A percentile compares a stretch with the other conserved stretches of the same genome.
These are phyloP conservation scores for Coryphaenoides rupestris DNA, from an alignment of 2,113 vertebrate genomes.

Conservation along the genomic window DNA sequence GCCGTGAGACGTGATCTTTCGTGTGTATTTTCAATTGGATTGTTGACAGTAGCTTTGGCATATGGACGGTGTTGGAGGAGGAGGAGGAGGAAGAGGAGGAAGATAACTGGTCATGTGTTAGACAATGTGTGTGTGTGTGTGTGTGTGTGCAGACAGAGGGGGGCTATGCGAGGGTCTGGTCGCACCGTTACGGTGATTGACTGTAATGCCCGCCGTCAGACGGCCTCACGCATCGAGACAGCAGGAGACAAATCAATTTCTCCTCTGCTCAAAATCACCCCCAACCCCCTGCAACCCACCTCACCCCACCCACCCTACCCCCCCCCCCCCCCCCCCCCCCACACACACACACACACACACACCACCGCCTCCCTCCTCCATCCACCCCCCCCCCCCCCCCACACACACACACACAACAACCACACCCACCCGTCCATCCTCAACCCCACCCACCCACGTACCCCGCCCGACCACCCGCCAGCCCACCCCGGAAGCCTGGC, in stretches of 20 bases:
- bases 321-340: constrained; percentile 14
- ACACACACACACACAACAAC: too few relatives aligned
- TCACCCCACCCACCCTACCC: constrained; percentile 19
- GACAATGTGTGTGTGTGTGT: constrained; percentile 55
- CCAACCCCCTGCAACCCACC: constrained; percentile 34
- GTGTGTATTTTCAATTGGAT: too few relatives aligned
- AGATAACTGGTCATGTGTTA: constrained; percentile 1
- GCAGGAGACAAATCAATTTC: constrained; percentile 69
- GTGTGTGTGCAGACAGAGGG: background rate
- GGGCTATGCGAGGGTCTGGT: constrained; percentile 45
- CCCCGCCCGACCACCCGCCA: background rate
- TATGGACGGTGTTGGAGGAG: too few relatives aligned
- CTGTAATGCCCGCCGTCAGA: constrained; percentile 66
- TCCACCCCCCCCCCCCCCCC: too few relatives aligned
- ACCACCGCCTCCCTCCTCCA: too few relatives aligned
- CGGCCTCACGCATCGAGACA: constrained; percentile 55
- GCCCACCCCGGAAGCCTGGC: background rate
- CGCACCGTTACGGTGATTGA: constrained; percentile 69
- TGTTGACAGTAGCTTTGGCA: too few relatives aligned
- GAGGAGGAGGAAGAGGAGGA: too few relatives aligned
- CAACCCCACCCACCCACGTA: background rate
- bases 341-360: too few relatives aligned
- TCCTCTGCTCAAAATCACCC: too few relatives aligned
- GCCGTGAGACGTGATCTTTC: too few relatives aligned
- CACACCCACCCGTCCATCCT: constrained; percentile 10